Evolutionary conservation across 2,888 invertebrate genomes (phyloP).

Genomic region (Argyresthia albistria): DNA sequence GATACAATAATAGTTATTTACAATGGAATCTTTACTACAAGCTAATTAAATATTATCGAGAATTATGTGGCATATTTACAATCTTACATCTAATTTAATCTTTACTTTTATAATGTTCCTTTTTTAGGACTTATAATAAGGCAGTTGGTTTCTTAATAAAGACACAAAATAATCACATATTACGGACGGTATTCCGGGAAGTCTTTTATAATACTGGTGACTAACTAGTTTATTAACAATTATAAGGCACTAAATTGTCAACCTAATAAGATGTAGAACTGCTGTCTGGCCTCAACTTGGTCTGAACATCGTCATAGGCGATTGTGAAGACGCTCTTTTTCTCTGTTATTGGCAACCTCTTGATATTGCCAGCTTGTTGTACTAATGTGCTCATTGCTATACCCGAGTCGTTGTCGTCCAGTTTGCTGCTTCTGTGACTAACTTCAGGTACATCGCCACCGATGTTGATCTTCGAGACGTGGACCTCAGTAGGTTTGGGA

Average conservation of each 20-base stretch:
- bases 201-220: constrained; percentile 5
- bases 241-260: constrained; percentile 5
- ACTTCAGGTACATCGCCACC: constrained; percentile 36
- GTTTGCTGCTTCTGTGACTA: constrained; percentile 34
- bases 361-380: constrained; percentile 69
- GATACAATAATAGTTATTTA: constrained; percentile 28
- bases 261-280: constrained; percentile 77
- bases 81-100: constrained; percentile 21
- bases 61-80: constrained; percentile 27
- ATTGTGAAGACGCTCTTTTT: constrained; percentile 96
- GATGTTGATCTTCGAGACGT: constrained; percentile 69
- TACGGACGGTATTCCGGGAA: constrained; percentile 2
- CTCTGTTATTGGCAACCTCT: constrained; percentile 80
- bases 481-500: constrained; percentile 59
- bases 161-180: not conserved
- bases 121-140: constrained; percentile 37
- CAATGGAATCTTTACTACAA: constrained; percentile 40
- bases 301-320: constrained; percentile 92
- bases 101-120: constrained; percentile 22
- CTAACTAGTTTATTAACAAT: not conserved
- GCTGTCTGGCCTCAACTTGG: constrained; percentile 84
- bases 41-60: constrained; percentile 46
- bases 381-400: constrained; percentile 79
- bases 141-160: constrained; percentile 30
- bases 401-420: constrained; percentile 84